Evolutionary conservation across 2,113 vertebrate species (phyloP).

Genomic region (Nesogale talazaci): DNA sequence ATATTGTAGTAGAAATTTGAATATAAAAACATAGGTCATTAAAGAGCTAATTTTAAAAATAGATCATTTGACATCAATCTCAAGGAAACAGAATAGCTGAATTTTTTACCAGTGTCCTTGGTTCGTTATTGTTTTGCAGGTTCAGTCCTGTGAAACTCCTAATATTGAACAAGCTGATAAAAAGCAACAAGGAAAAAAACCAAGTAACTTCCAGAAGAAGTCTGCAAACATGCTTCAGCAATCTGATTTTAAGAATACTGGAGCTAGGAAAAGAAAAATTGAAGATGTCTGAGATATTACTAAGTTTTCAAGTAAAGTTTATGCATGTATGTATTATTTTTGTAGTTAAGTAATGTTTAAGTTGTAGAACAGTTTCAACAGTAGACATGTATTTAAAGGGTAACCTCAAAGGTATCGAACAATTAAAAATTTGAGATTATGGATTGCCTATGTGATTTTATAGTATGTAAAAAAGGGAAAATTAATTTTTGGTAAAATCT

Average conservation of each 20-base stretch:
- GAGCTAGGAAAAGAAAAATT: slow-evolving; percentile 83
- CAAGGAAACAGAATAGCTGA: slow-evolving; percentile 19
- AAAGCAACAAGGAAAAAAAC: slow-evolving; percentile 40
- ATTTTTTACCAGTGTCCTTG: not conserved
- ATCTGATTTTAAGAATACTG: slow-evolving; percentile 78
- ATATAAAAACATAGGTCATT: not conserved
- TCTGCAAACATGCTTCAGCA: slow-evolving; percentile 82
- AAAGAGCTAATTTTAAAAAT: not conserved
- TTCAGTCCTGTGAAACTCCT: slow-evolving; percentile 61
- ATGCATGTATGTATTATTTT: slow-evolving; percentile 35
- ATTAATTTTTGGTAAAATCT: not conserved
- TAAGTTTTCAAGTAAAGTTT: slow-evolving; percentile 51
- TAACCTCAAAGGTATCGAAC: slow-evolving; percentile 2
- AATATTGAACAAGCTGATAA: slow-evolving; percentile 46
- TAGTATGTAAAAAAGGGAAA: not conserved
- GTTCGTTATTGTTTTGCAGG: slow-evolving; percentile 73
- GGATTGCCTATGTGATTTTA: slow-evolving; percentile 12
- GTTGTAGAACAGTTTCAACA: slow-evolving; percentile 45
- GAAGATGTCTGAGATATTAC: slow-evolving; percentile 63
- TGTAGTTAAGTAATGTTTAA: slow-evolving; percentile 42
- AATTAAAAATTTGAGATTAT: slow-evolving; percentile 17
- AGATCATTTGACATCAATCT: not conserved
- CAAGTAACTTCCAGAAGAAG: slow-evolving; percentile 77
- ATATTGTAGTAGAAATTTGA: slow-evolving; percentile 3
- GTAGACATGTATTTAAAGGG: slow-evolving; percentile 20